A percentile compares a stretch with the other conserved stretches of the same genome.
Conservation (phyloP, 2,113 vertebrate species). For the sheep (Ovis aries) region DNA sequence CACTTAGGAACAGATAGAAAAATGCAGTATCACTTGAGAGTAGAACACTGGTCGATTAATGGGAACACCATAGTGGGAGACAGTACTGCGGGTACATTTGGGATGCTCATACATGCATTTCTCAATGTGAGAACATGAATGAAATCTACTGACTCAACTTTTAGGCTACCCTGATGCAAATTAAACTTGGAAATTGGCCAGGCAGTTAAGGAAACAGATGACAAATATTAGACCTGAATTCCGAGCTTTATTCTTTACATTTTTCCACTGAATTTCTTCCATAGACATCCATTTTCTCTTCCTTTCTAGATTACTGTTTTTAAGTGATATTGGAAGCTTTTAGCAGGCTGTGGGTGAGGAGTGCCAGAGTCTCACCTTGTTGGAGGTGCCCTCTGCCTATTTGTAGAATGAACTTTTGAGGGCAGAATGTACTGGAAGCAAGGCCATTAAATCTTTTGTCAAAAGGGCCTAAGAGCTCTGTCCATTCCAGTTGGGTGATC, state of each 20-base stretch:
- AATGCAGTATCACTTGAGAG: not conserved
- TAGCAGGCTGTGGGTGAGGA: not conserved
- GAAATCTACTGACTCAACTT: not conserved
- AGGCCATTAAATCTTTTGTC: not conserved
- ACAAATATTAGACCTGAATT: not conserved
- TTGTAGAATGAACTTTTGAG: not conserved
- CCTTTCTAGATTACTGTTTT: not conserved
- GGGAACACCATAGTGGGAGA: not conserved
- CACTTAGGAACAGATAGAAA: not conserved
- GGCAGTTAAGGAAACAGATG: not conserved
- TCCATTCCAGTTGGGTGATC: not conserved
- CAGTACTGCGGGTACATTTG: not conserved
- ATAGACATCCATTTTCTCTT: not conserved
- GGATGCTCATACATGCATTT: not conserved
- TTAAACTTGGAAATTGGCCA: not conserved
- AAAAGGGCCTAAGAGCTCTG: not conserved
- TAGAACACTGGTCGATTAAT: not conserved
- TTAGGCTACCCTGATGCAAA: not conserved
- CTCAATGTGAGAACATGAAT: not conserved
- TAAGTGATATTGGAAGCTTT: not conserved
- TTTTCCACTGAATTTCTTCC: not conserved
- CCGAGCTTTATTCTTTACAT: not conserved
- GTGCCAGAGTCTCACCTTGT: not conserved
- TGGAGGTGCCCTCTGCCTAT: not conserved
- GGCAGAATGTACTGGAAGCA: not conserved